Evolutionary conservation across 2,113 vertebrate genomes (phyloP), one percentile per base, ranked within the genome.

Genomic region (Petaurus breviceps): DNA sequence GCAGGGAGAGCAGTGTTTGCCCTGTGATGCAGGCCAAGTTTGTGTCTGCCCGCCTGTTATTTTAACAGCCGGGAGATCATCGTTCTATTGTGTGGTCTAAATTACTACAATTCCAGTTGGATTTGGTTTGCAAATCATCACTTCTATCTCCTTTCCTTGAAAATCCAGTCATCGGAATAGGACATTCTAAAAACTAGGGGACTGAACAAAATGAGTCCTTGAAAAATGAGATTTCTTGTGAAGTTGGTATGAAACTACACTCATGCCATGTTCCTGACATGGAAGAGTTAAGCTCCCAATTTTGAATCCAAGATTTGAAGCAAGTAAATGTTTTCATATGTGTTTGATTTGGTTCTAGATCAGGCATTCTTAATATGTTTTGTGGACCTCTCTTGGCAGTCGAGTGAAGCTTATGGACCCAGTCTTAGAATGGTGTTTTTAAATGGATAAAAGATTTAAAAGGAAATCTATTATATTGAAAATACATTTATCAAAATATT

Each of bases 181-280:
- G 51, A 51, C 31, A 95, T 95, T 95, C 95, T 97, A 77, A 96
- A 96, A 93, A 9, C 14, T 47, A 93, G 90, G 91, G 93, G n/a
- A 90, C 89, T 22, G 23, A 95, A 90, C 2, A 43, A 47, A 52
- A 84, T 43, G n/a, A 61, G 90, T 90, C 91, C 95, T 91, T 91
- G 91, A 94, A 90, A 96, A 93, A 90, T 2, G 91, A 24, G 31
- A 50, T 90, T 90, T 90, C 84, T 92, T 94, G 95, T 95, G 77
- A 91, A 89, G 91, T 37, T 47, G 90, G n/a, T 91, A 91, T 90
- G 95, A 93, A 11, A 90, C 46, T 49, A 49, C 57, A 92, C 90
- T 95, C 50, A 31, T 93, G 16, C 77, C 37, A 84, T 77, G 3
- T 84, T 43, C n/a, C 19, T 84, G 68, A 3, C 68, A 84, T 43